These are phyloP conservation scores for Salmo trutta DNA, from an alignment of 2,797 vertebrate genomes.

Conservation along the genomic window DNA sequence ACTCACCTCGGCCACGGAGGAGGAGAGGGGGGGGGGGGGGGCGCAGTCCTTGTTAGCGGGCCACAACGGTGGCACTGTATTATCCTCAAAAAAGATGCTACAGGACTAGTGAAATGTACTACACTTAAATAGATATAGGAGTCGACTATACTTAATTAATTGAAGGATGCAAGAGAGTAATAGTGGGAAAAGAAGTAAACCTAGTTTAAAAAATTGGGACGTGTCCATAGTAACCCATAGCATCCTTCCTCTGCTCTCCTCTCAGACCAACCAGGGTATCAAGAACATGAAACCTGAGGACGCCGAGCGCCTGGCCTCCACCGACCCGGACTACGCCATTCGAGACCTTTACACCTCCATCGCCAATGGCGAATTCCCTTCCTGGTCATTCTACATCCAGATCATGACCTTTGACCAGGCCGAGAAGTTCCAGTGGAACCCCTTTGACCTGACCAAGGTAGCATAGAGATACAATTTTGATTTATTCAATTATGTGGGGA, in stretches of 20 bases:
- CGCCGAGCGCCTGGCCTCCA: slow-evolving; percentile 77
- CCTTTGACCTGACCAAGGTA: slow-evolving; percentile 98
- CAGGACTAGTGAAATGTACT: neutral
- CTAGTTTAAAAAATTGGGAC: neutral
- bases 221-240: neutral
- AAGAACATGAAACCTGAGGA: slow-evolving; percentile 86
- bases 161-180: neutral
- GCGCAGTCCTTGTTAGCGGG: too few relatives aligned
- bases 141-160: neutral
- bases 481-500: neutral
- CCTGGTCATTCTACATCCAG: slow-evolving; percentile 94
- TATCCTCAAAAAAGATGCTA: too few relatives aligned
- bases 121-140: neutral
- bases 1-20: too few relatives aligned
- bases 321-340: slow-evolving; percentile 88
- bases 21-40: too few relatives aligned
- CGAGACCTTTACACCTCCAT: slow-evolving; percentile 92
- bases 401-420: slow-evolving; percentile 95
- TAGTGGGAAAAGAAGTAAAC: too few relatives aligned
- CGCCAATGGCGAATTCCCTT: slow-evolving; percentile 83
- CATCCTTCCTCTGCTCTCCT: neutral
- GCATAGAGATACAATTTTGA: neutral
- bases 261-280: slow-evolving; percentile 94
- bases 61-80: too few relatives aligned
- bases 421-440: slow-evolving; percentile 87